Conservation (phyloP, 2,113 vertebrate species). For the Myotis lucifugus region DNA sequence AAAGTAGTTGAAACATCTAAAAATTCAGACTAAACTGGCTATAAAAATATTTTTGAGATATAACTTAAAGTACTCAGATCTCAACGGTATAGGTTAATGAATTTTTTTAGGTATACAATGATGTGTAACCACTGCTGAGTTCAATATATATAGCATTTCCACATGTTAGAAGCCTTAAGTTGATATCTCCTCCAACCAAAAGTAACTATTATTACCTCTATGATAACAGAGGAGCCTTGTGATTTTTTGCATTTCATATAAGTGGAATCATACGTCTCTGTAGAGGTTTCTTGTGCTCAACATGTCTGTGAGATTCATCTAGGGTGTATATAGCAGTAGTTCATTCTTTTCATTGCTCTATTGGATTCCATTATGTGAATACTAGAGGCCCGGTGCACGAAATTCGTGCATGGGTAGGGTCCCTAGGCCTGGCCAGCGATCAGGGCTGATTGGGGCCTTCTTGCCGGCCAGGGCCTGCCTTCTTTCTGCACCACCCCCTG, state of each 20-base stretch:
- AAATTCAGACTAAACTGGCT: background rate
- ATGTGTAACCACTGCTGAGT: background rate
- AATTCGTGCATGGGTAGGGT: no score
- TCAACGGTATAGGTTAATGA: background rate
- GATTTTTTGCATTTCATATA: slow-evolving; percentile 28
- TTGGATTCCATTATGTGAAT: background rate
- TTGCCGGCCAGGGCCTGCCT: no score
- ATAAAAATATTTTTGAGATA: slow-evolving; percentile 21
- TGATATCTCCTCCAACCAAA: background rate
- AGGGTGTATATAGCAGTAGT: background rate
- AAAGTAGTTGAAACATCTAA: background rate
- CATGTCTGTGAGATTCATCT: background rate
- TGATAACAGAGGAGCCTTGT: background rate
- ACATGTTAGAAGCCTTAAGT: background rate
- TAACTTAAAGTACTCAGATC: background rate
- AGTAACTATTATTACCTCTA: background rate
- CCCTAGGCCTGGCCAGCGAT: no score
- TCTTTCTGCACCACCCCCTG: no score
- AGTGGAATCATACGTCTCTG: background rate
- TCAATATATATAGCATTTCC: background rate
- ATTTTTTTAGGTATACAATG: slow-evolving; percentile 35
- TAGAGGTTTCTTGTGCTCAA: background rate
- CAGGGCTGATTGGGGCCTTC: no score
- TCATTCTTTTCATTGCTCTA: slow-evolving; percentile 33
- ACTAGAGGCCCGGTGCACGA: no score